phyloP scores from a whole-genome alignment of 2,888 invertebrate genomes.

The Melanchra persicariae region DNA sequence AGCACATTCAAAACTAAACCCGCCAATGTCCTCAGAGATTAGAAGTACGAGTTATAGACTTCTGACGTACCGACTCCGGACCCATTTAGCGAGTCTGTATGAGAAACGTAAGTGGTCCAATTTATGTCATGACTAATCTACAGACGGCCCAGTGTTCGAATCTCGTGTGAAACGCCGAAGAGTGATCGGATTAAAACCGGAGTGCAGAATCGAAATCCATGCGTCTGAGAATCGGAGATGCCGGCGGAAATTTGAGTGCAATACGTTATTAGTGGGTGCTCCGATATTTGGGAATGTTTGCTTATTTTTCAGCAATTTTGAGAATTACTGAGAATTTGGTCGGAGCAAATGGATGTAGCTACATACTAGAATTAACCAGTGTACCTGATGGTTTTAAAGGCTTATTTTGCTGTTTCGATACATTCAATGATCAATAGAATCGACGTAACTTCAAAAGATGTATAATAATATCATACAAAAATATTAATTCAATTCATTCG shows the following conservation, averaged over 20 bases:
- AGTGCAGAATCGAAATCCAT: slow-evolving; percentile 51
- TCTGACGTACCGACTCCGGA: slow-evolving; percentile 49
- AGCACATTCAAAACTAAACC: slow-evolving; percentile 16
- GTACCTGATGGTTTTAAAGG: background rate
- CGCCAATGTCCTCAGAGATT: slow-evolving; percentile 26
- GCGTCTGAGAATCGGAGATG: slow-evolving; percentile 49
- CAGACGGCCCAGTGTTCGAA: slow-evolving; percentile 71
- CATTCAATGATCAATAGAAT: background rate
- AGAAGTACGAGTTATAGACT: slow-evolving; percentile 24
- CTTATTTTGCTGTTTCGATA: background rate
- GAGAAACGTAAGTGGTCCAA: slow-evolving; percentile 75
- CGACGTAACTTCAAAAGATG: background rate
- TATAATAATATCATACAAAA: no score
- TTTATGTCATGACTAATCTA: slow-evolving; percentile 79
- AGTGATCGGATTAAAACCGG: slow-evolving; percentile 78
- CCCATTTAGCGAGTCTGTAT: slow-evolving; percentile 71
- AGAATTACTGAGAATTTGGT: background rate
- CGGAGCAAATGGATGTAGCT: background rate
- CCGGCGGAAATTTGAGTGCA: slow-evolving; percentile 22
- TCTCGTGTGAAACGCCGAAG: slow-evolving; percentile 74
- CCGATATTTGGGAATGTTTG: slow-evolving; percentile 16
- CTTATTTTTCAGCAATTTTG: slow-evolving; percentile 3
- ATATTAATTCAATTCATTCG: no score
- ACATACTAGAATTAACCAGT: background rate
- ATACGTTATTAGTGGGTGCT: slow-evolving; percentile 10